Percentiles rank a stretch among this genome's conserved stretches.
phyloP scores from a whole-genome alignment of 2,888 invertebrate genomes.

The Griposia aprilina region DNA sequence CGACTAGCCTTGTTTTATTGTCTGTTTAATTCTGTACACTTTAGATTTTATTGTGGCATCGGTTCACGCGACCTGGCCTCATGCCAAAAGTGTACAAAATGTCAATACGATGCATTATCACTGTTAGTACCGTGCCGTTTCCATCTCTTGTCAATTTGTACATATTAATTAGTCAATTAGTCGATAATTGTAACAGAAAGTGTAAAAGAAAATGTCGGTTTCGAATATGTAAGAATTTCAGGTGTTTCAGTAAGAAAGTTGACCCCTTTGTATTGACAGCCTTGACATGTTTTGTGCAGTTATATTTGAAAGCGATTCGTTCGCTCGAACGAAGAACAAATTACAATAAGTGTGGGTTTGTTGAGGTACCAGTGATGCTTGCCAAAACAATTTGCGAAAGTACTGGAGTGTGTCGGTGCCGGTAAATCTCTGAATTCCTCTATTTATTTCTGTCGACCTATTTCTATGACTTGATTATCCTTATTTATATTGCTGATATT shows the following conservation, averaged over 20 bases:
- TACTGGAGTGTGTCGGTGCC: slow-evolving; percentile 70
- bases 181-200: slow-evolving; percentile 14
- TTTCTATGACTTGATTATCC: slow-evolving; percentile 52
- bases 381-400: slow-evolving; percentile 77
- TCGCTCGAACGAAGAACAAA: slow-evolving; percentile 70
- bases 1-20: slow-evolving; percentile 76
- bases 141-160: slow-evolving; percentile 68
- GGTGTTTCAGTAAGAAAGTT: slow-evolving; percentile 64
- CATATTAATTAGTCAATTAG: slow-evolving; percentile 42
- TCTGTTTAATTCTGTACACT: slow-evolving; percentile 82
- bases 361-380: slow-evolving; percentile 73
- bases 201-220: slow-evolving; percentile 7
- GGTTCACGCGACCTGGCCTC: slow-evolving; percentile 80
- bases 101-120: slow-evolving; percentile 89
- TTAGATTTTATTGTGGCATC: slow-evolving; percentile 84
- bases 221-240: not conserved
- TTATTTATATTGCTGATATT: slow-evolving; percentile 44
- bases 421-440: slow-evolving; percentile 74
- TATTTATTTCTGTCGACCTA: slow-evolving; percentile 70
- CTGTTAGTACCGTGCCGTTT: slow-evolving; percentile 75
- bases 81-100: slow-evolving; percentile 85
- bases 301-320: slow-evolving; percentile 75
- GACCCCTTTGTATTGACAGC: slow-evolving; percentile 67
- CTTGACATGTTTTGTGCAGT: slow-evolving; percentile 82
- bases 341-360: slow-evolving; percentile 72